A percentile compares a stretch with the other conserved stretches of the same genome.
Evolutionary conservation across 2,797 vertebrate species (phyloP).

Genomic region (Scomberomorus guttatus): DNA sequence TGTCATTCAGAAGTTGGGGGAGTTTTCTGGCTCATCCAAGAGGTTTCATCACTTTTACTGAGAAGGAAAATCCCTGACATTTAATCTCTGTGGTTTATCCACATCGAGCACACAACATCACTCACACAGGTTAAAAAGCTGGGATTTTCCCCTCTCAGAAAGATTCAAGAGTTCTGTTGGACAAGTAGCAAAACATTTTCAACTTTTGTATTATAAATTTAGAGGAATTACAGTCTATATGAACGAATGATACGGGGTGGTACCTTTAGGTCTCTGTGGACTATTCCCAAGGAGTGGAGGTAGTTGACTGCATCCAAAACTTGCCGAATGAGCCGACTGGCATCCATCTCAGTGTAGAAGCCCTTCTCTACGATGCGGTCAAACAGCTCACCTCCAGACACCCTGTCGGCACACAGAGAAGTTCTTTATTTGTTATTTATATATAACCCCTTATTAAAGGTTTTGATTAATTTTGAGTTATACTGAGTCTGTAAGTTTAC

Average conservation of each 20-base stretch:
- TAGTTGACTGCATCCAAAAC: constrained; percentile 96
- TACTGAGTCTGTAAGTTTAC: neutral
- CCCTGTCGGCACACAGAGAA: constrained; percentile 77
- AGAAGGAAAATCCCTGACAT: constrained; percentile 52
- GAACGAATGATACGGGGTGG: neutral
- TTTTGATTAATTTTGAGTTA: no score
- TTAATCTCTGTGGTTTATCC: constrained; percentile 43
- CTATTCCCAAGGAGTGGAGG: constrained; percentile 95
- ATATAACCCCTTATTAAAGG: no score
- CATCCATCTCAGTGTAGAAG: constrained; percentile 97
- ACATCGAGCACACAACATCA: neutral
- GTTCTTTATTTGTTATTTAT: neutral
- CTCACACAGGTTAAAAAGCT: constrained; percentile 14
- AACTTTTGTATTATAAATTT: neutral
- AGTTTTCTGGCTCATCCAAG: constrained; percentile 29
- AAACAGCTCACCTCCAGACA: constrained; percentile 96
- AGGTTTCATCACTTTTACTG: constrained; percentile 8
- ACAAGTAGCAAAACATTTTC: neutral
- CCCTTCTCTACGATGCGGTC: constrained; percentile 98
- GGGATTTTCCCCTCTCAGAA: constrained; percentile 37
- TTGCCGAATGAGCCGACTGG: constrained; percentile 95
- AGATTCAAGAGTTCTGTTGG: neutral
- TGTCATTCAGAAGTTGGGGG: neutral
- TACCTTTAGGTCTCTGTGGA: constrained; percentile 98
- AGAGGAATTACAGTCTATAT: no score